Evolutionary conservation across 2,797 vertebrate species (phyloP).

Genomic region (Podargus strigoides): DNA sequence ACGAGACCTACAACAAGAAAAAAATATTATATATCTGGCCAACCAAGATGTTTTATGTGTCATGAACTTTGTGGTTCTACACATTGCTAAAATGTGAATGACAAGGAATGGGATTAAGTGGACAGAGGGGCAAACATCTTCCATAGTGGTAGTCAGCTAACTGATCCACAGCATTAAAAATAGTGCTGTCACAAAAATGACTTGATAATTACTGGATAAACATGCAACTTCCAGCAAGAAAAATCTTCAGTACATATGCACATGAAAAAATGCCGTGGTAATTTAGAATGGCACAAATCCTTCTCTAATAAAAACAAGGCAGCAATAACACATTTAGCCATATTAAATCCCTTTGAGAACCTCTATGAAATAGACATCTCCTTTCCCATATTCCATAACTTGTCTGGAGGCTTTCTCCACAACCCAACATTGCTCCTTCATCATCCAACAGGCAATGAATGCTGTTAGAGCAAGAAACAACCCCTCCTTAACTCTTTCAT

Average conservation of each 20-base stretch:
- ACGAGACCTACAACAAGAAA: slow-evolving; percentile 79
- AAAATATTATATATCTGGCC: slow-evolving; percentile 9
- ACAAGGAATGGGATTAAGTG: slow-evolving; percentile 67
- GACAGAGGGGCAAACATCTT: slow-evolving; percentile 78
- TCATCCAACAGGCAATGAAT: background rate
- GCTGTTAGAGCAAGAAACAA: background rate
- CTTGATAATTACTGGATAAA: background rate
- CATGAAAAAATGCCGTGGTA: background rate
- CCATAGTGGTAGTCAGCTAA: slow-evolving; percentile 77
- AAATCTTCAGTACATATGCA: background rate
- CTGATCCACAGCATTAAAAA: slow-evolving; percentile 65
- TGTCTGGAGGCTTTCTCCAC: slow-evolving; percentile 2
- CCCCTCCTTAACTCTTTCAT: background rate
- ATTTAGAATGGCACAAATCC: slow-evolving; percentile 5
- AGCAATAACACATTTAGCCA: background rate
- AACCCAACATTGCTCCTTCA: slow-evolving; percentile 1
- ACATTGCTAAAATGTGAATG: slow-evolving; percentile 60
- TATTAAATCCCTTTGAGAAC: background rate
- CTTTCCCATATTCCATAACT: background rate
- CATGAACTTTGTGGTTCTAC: slow-evolving; percentile 35
- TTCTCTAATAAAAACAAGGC: background rate
- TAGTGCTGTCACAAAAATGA: slow-evolving; percentile 23
- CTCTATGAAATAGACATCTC: background rate
- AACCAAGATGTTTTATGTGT: background rate
- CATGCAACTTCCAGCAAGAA: slow-evolving; percentile 24